Percentiles rank a stretch among this genome's conserved stretches.
Conservation (phyloP, 2,113 vertebrate species). For the Melanotaenia duboulayi region DNA sequence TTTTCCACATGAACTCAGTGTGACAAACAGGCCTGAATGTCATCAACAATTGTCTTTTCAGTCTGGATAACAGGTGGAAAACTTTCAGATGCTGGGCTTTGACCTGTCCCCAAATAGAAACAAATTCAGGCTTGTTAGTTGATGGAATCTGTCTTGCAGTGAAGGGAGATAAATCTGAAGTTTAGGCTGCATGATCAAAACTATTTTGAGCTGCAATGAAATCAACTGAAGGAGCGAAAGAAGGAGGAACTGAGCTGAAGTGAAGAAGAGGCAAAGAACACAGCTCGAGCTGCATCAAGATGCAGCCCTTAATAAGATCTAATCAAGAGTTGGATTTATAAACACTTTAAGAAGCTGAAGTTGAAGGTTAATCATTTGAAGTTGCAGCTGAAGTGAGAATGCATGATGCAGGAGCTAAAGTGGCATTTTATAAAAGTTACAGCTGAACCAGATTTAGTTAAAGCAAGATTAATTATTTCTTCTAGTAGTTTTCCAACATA, state of each 20-base stretch:
- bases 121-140: background rate
- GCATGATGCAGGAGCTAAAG: background rate
- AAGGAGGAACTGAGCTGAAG: background rate
- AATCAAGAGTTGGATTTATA: background rate
- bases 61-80: no score
- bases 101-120: background rate
- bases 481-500: background rate
- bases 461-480: background rate
- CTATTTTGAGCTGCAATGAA: background rate
- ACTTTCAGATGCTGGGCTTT: no score
- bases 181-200: background rate
- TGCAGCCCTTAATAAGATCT: background rate
- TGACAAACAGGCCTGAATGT: no score
- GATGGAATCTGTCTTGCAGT: background rate
- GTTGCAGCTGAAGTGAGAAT: background rate
- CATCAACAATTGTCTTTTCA: no score
- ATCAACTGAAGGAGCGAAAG: background rate
- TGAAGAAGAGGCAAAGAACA: background rate
- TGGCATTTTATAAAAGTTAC: background rate
- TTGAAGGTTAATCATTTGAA: background rate
- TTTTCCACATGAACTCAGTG: no score
- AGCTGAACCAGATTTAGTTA: background rate
- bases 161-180: no score
- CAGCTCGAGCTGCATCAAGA: background rate
- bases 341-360: background rate